Evolutionary conservation across 2,113 vertebrate genomes (phyloP).

Genomic region (Ctenodactylus gundi): DNA sequence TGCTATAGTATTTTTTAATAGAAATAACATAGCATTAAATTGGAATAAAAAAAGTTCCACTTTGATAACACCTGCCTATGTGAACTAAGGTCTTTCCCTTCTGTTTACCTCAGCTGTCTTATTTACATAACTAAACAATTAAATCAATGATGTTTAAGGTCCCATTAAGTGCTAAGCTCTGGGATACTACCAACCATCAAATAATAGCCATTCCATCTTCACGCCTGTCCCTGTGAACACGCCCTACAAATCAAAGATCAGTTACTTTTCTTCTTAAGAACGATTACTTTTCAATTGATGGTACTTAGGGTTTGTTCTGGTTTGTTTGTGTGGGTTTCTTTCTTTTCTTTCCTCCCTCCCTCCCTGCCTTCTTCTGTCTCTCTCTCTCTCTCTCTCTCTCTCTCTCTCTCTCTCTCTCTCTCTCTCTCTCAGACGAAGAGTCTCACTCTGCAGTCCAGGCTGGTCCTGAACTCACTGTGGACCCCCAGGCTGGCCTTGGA

Average conservation of each 20-base stretch:
- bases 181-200: conserved; percentile 20
- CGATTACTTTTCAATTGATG: conserved; percentile 38
- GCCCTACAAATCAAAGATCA: conserved; percentile 21
- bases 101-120: conserved; percentile 30
- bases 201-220: conserved; percentile 9
- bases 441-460: not conserved
- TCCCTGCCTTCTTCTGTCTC: no score
- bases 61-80: not conserved
- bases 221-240: not conserved
- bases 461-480: not conserved
- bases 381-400: no score
- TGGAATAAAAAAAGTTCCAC: conserved; percentile 17
- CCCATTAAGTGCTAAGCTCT: not conserved
- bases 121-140: conserved; percentile 9
- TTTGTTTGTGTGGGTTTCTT: not conserved
- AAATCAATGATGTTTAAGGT: conserved; percentile 29
- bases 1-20: conserved; percentile 24
- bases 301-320: not conserved
- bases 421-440: no score
- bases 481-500: not conserved
- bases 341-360: no score
- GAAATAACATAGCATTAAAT: not conserved
- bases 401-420: no score
- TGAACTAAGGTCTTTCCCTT: conserved; percentile 31
- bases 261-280: conserved; percentile 5